Conservation (phyloP, 2,888 invertebrate species). For the Teinopalpus imperialis region DNA sequence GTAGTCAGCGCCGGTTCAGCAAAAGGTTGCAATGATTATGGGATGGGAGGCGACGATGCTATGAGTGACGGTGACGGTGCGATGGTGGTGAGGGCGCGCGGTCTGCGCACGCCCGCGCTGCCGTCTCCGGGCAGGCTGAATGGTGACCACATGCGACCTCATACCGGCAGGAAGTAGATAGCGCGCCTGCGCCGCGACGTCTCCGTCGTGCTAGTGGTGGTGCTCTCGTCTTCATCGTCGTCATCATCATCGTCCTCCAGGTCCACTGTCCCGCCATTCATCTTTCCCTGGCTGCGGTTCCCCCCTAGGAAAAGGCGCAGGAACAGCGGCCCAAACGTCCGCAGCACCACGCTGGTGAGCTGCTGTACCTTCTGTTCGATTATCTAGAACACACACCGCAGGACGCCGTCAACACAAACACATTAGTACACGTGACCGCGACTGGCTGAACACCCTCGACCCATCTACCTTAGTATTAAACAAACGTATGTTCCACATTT, state of each 20-base stretch:
- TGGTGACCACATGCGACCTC: conserved; percentile 63
- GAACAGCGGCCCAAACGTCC: conserved; percentile 88
- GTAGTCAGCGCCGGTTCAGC: conserved; percentile 7
- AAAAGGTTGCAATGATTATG: conserved; percentile 33
- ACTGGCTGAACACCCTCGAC: too few species aligned
- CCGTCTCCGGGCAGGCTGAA: conserved; percentile 74
- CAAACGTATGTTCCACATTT: too few species aligned
- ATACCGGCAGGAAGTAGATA: conserved; percentile 67
- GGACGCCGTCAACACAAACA: conserved; percentile 36
- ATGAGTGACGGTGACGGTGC: conserved; percentile 38
- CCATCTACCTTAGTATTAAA: too few species aligned
- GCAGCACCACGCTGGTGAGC: conserved; percentile 87
- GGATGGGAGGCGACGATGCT: conserved; percentile 34
- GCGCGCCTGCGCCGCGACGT: conserved; percentile 54
- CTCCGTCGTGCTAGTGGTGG: conserved; percentile 49
- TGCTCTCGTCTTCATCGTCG: conserved; percentile 83
- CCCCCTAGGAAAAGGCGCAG: conserved; percentile 83
- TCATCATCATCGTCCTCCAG: conserved; percentile 80
- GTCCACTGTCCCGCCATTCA: conserved; percentile 58
- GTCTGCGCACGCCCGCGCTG: conserved; percentile 65
- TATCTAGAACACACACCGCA: conserved; percentile 81
- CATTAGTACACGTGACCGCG: conserved; percentile 3
- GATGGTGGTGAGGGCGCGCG: conserved; percentile 49
- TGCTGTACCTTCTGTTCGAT: conserved; percentile 90
- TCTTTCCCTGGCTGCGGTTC: conserved; percentile 64